Conservation (phyloP, 2,797 vertebrate genomes). For the Psittacula echo region DNA sequence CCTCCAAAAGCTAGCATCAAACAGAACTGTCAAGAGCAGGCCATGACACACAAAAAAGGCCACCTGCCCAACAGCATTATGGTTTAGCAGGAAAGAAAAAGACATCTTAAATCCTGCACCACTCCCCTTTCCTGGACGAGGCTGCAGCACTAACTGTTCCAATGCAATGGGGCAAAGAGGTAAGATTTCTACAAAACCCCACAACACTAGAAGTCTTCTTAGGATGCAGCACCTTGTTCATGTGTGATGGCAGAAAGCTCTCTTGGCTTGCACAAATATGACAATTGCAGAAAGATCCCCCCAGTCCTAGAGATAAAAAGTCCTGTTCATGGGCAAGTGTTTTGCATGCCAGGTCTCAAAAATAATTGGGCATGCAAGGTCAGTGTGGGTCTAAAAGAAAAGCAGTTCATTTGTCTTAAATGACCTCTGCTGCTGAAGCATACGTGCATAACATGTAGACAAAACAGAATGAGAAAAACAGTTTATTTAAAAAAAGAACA, state of each 20-base stretch:
- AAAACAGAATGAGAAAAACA: neutral
- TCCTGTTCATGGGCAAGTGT: neutral
- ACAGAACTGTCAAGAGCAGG: neutral
- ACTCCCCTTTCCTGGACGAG: neutral
- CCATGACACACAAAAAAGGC: neutral
- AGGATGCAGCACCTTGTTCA: neutral
- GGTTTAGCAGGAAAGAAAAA: neutral
- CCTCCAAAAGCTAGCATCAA: neutral
- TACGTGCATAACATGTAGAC: neutral
- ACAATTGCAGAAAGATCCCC: neutral
- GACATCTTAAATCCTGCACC: neutral
- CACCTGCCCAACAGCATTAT: neutral
- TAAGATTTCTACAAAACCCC: neutral
- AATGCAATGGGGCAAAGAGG: neutral
- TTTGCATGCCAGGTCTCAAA: neutral
- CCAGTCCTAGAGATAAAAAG: neutral
- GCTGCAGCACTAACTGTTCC: neutral
- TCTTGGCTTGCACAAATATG: neutral
- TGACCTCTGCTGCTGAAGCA: neutral
- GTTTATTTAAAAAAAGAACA: constrained; percentile 32
- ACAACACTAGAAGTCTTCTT: neutral
- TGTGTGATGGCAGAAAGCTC: neutral
- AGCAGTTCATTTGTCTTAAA: neutral
- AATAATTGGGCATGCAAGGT: neutral
- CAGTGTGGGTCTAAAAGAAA: neutral